Evolutionary conservation across 1,140 invertebrate genomes (phyloP).

Genomic region (Drosophila rufa): DNA sequence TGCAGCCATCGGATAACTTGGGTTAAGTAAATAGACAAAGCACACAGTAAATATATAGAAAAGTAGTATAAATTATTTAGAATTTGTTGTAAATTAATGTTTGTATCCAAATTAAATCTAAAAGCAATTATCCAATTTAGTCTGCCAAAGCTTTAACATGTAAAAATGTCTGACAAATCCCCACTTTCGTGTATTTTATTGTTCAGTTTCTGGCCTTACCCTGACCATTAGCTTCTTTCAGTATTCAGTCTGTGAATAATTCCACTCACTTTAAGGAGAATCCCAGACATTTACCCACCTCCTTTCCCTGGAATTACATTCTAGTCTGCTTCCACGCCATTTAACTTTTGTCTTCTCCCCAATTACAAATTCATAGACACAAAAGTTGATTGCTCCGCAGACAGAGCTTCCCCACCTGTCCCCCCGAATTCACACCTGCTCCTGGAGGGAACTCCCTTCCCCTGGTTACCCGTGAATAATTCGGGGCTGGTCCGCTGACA

Average conservation of each 20-base stretch:
- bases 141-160: not conserved
- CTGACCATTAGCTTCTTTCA: not conserved
- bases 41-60: not conserved
- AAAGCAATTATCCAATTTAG: not conserved
- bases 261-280: not conserved
- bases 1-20: not conserved
- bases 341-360: slow-evolving; percentile 20
- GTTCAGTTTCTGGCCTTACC: not conserved
- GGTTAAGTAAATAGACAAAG: slow-evolving; percentile 7
- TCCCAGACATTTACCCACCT: not conserved
- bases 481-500: slow-evolving; percentile 45
- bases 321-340: slow-evolving; percentile 27
- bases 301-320: slow-evolving; percentile 11
- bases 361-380: slow-evolving; percentile 61
- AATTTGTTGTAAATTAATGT: too few relatives aligned
- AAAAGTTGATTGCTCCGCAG: slow-evolving; percentile 46
- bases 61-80: too few relatives aligned
- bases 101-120: not conserved
- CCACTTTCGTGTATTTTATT: not conserved
- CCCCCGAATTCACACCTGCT: slow-evolving; percentile 12
- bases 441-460: not conserved
- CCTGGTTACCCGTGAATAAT: slow-evolving; percentile 51
- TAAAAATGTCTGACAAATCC: not conserved
- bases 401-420: slow-evolving; percentile 16
- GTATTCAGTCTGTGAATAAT: slow-evolving; percentile 1